Evolutionary conservation across 2,113 vertebrate genomes (phyloP).

Genomic region (Hippocampus abdominalis): DNA sequence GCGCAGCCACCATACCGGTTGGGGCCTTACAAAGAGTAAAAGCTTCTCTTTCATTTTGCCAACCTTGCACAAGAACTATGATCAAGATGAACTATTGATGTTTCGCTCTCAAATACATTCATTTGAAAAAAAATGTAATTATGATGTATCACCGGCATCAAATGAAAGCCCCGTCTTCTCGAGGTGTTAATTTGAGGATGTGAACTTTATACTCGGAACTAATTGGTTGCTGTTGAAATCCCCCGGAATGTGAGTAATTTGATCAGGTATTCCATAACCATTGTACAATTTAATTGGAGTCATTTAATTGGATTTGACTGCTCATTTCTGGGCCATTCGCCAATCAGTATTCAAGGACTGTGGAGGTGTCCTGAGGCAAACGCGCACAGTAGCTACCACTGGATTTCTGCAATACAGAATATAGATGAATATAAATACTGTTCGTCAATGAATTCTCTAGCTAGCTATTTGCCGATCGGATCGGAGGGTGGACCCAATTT

Average conservation of each 20-base stretch:
- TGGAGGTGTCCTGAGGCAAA: conserved; percentile 62
- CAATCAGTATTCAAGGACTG: conserved; percentile 69
- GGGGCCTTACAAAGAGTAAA: conserved; percentile 60
- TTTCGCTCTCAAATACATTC: conserved; percentile 71
- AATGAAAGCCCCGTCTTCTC: conserved; percentile 68
- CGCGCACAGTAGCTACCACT: conserved; percentile 26
- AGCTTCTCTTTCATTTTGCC: conserved; percentile 60
- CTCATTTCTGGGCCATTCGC: conserved; percentile 71
- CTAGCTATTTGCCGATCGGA: background rate
- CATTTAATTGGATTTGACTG: conserved; percentile 76
- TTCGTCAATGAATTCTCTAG: too few species aligned
- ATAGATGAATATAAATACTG: too few species aligned
- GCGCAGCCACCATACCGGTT: conserved; percentile 32
- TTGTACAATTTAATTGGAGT: conserved; percentile 74
- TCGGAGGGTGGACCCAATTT: background rate
- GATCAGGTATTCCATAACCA: conserved; percentile 75
- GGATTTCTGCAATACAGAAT: conserved; percentile 11
- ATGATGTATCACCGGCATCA: conserved; percentile 70
- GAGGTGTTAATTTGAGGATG: conserved; percentile 70
- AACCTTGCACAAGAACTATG: conserved; percentile 54
- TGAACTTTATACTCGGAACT: conserved; percentile 76
- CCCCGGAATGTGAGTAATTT: conserved; percentile 73
- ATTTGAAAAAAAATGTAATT: conserved; percentile 66
- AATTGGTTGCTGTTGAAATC: conserved; percentile 73
- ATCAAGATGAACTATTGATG: conserved; percentile 63